Percentiles rank a stretch among this genome's conserved stretches.
phyloP scores from a whole-genome alignment of 2,888 invertebrate species.

The Synanthedon vespiformis region DNA sequence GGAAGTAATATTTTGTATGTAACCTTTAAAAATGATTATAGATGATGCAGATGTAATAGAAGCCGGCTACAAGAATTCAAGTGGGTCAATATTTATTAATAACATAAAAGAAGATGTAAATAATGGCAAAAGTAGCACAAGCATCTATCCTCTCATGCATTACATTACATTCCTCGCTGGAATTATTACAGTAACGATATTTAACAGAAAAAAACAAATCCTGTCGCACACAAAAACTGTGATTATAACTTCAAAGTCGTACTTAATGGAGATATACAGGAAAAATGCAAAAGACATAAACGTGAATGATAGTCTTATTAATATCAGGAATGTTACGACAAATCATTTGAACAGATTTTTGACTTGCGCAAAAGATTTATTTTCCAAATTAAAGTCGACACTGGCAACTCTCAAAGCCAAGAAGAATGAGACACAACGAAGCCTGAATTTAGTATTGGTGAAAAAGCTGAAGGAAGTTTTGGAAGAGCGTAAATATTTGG shows the following conservation, averaged over 20 bases:
- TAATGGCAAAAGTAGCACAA: neutral
- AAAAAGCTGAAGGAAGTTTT: slow-evolving; percentile 36
- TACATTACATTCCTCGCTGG: slow-evolving; percentile 37
- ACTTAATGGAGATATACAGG: slow-evolving; percentile 5
- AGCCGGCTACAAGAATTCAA: neutral
- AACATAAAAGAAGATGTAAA: neutral
- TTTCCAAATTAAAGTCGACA: slow-evolving; percentile 1
- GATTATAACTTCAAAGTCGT: slow-evolving; percentile 16
- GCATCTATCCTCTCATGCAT: slow-evolving; percentile 15
- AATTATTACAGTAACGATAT: slow-evolving; percentile 29
- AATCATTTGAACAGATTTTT: slow-evolving; percentile 7
- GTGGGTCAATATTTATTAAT: neutral
- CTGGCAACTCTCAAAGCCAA: neutral
- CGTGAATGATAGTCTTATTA: slow-evolving; percentile 20
- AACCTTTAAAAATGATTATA: too few species aligned
- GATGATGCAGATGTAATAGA: too few species aligned
- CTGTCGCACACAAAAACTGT: slow-evolving; percentile 17
- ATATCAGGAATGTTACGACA: slow-evolving; percentile 9
- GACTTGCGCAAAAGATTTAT: slow-evolving; percentile 8
- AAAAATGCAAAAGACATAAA: neutral
- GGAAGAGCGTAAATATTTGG: slow-evolving; percentile 38
- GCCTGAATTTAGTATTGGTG: slow-evolving; percentile 25
- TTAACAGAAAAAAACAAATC: slow-evolving; percentile 32
- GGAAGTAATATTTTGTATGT: too few species aligned
- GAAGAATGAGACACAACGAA: slow-evolving; percentile 6